Evolutionary conservation across 2,797 vertebrate genomes (phyloP).

Genomic region (Brachyalestes nurse): DNA sequence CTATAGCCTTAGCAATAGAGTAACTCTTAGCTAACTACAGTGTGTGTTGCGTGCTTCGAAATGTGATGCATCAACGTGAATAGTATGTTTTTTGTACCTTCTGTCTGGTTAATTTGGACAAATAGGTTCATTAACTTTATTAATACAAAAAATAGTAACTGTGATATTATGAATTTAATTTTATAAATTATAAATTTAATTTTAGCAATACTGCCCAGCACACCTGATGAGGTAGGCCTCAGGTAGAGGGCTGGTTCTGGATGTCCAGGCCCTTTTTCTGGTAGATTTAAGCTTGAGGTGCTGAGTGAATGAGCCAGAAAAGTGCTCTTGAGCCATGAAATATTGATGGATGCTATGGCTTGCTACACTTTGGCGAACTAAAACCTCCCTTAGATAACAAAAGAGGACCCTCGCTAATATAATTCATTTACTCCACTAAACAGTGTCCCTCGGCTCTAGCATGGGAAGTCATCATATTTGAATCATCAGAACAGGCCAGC

Average conservation of each 20-base stretch:
- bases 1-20: too few relatives aligned
- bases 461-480: not conserved
- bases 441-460: not conserved
- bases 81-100: too few relatives aligned
- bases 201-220: not conserved
- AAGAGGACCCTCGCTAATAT: constrained; percentile 53
- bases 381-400: constrained; percentile 39
- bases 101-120: too few relatives aligned
- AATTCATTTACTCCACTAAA: constrained; percentile 15
- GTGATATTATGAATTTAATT: too few relatives aligned
- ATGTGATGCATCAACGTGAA: too few relatives aligned
- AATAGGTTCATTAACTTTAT: too few relatives aligned
- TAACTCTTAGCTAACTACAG: too few relatives aligned
- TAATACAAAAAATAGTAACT: too few relatives aligned
- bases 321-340: constrained; percentile 56
- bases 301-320: constrained; percentile 47
- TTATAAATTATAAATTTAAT: too few relatives aligned
- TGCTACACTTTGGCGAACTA: constrained; percentile 36
- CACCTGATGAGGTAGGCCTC: not conserved
- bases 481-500: not conserved
- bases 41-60: too few relatives aligned
- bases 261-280: not conserved
- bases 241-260: not conserved
- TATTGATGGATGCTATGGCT: constrained; percentile 39
- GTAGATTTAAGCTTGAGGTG: constrained; percentile 12